These are phyloP conservation scores for Bothrops jararaca DNA, from an alignment of 2,113 vertebrate species.

Conservation along the genomic window DNA sequence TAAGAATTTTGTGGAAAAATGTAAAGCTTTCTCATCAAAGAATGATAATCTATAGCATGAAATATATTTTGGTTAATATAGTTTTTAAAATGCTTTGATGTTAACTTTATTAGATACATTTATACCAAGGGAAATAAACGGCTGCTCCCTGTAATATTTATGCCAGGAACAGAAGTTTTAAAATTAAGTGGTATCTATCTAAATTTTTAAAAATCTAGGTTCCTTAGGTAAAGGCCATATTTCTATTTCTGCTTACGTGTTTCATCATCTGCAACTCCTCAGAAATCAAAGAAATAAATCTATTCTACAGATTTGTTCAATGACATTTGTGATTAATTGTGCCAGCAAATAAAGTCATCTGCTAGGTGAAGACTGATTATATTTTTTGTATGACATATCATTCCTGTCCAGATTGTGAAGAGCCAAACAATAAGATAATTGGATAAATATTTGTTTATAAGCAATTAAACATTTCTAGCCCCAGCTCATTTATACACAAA, in stretches of 20 bases:
- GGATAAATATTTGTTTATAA: neutral
- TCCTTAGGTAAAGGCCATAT: neutral
- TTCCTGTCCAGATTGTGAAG: neutral
- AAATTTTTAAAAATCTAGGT: neutral
- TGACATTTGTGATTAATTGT: neutral
- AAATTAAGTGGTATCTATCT: neutral
- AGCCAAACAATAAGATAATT: neutral
- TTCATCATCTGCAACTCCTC: neutral
- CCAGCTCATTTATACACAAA: neutral
- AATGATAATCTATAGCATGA: conserved; percentile 56
- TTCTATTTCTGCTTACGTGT: neutral
- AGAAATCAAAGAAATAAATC: neutral
- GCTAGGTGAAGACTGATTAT: neutral
- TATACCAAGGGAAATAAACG: conserved; percentile 20
- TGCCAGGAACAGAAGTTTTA: neutral
- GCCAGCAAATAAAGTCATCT: neutral
- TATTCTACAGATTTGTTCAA: neutral
- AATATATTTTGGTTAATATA: conserved; percentile 57
- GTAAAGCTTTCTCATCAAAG: conserved; percentile 47
- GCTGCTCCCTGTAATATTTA: neutral
- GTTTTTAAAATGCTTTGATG: conserved; percentile 60
- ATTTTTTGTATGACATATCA: neutral
- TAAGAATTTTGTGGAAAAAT: conserved; percentile 44
- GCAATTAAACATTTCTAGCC: neutral
- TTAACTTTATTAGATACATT: conserved; percentile 60